Base-by-base conservation (phyloP, 2,888 invertebrate genomes). In the Drosophila sordidula region DNA sequence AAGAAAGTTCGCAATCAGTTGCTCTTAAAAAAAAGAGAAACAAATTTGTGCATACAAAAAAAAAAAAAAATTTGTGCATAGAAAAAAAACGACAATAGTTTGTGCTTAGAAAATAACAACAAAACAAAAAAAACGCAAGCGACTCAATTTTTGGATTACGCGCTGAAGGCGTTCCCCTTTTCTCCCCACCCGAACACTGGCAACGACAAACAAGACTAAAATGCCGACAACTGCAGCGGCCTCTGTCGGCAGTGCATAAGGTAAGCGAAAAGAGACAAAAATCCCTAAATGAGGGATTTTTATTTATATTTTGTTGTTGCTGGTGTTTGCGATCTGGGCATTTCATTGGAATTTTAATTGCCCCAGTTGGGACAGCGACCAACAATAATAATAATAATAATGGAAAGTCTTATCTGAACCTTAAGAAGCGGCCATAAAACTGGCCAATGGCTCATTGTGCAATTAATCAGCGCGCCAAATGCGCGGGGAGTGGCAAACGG, bases 341-440 rank as follows among this genome's bases (percentile, higher is more conserved):
- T 82, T 82, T 88, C 68, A 64, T 55, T 56, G 87, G 89, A 88
- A 82, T 82, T 86, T 82, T 82, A 82, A 82, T 88, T 75, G 63
- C 78, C 29, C 36, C 36, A 32, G 32, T 39, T 38, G 12, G n/a
- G 39, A 47, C 51, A 63, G 26, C 54, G 18, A 45, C 47, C 34
- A 59, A 62, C 45, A 62, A 61, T 4, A 44, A 63, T 36, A 44
- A 55, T 61, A 62, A 55, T 58, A 66, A 61, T 47, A 71, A 85
- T 70, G 70, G 49, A 36, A 75, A 70, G 67, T 76, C 77, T 84
- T 81, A 81, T 81, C 80, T 80, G 62, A 50, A 54, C 56, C 11
- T 34, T 12, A 34, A 34, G 34, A 34, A 34, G 34, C 34, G 34
- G 11, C 12, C 77, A 77, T 87, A 81, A 81, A 81, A 71, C 41